A percentile compares a stretch with the other conserved stretches of the same genome.
Conservation (phyloP, 2,797 vertebrate species). For the Bovichtus variegatus region DNA sequence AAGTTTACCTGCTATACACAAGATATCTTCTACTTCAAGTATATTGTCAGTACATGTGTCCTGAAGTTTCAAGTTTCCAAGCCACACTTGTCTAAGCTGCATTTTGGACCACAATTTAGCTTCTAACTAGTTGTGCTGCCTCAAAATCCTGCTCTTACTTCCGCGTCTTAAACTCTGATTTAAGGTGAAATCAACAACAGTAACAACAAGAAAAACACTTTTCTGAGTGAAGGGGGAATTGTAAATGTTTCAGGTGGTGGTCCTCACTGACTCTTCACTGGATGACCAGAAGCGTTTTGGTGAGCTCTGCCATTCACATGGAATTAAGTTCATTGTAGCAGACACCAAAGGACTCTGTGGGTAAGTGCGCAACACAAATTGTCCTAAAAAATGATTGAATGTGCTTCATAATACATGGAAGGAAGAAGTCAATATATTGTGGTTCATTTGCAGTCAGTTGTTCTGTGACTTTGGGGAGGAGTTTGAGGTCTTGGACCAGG, state of each 20-base stretch:
- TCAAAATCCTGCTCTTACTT: not conserved
- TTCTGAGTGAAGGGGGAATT: not conserved
- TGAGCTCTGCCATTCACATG: slow-evolving; percentile 83
- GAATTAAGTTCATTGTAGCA: slow-evolving; percentile 87
- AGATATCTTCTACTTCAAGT: not conserved
- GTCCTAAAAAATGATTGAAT: not conserved
- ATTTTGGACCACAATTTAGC: not conserved
- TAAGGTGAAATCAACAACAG: not conserved
- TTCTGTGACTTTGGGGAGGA: slow-evolving; percentile 94
- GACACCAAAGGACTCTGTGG: slow-evolving; percentile 91
- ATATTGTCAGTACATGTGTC: not conserved
- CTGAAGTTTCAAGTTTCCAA: not conserved
- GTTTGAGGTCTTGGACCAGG: slow-evolving; percentile 84
- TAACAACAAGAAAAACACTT: not conserved
- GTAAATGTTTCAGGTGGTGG: slow-evolving; percentile 86
- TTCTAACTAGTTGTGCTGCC: not conserved
- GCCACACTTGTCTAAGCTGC: not conserved
- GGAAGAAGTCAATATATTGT: not conserved
- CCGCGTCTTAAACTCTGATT: not conserved
- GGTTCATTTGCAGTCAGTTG: slow-evolving; percentile 85
- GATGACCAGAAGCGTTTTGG: slow-evolving; percentile 89
- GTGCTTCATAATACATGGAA: no score
- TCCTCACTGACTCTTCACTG: slow-evolving; percentile 88
- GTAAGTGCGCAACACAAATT: slow-evolving; percentile 73
- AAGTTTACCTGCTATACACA: not conserved